Percentiles rank a stretch among this genome's conserved stretches.
Conservation (phyloP, 2,888 invertebrate species). For the Embidobia sp. region DNA sequence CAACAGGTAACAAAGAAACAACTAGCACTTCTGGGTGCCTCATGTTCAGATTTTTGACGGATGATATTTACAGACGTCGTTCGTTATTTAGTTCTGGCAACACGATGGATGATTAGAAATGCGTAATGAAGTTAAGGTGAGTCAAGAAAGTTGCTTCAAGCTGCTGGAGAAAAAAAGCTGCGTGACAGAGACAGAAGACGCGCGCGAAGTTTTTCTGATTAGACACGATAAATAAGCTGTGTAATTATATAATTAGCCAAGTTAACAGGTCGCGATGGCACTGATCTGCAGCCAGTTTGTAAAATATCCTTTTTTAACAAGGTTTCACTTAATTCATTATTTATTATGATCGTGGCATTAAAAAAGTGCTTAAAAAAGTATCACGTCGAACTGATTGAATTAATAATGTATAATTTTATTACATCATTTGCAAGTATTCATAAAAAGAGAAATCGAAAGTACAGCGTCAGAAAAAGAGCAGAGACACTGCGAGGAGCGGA, state of each 20-base stretch:
- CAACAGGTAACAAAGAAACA: too few species aligned
- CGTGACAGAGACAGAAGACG: not conserved
- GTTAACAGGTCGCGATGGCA: too few species aligned
- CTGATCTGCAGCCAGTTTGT: too few species aligned
- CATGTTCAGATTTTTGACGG: too few species aligned
- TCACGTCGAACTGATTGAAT: not conserved
- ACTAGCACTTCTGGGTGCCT: too few species aligned
- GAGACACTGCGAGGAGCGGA: constrained; percentile 10
- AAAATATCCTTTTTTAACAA: too few species aligned
- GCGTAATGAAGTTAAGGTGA: not conserved
- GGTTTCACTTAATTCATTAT: too few species aligned
- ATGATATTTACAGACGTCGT: constrained; percentile 39
- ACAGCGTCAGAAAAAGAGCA: constrained; percentile 23
- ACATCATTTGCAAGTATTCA: constrained; percentile 3
- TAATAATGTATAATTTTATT: constrained; percentile 16
- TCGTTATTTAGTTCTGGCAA: constrained; percentile 55
- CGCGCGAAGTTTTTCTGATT: not conserved
- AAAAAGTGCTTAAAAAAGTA: too few species aligned
- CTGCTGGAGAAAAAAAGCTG: not conserved
- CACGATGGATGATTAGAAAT: constrained; percentile 33
- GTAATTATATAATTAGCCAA: too few species aligned
- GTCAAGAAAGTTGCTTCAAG: not conserved
- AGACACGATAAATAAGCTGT: too few species aligned
- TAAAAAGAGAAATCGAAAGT: constrained; percentile 41
- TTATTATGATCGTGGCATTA: too few species aligned